Conservation (phyloP, 2,797 vertebrate species). For the Siniperca scherzeri region DNA sequence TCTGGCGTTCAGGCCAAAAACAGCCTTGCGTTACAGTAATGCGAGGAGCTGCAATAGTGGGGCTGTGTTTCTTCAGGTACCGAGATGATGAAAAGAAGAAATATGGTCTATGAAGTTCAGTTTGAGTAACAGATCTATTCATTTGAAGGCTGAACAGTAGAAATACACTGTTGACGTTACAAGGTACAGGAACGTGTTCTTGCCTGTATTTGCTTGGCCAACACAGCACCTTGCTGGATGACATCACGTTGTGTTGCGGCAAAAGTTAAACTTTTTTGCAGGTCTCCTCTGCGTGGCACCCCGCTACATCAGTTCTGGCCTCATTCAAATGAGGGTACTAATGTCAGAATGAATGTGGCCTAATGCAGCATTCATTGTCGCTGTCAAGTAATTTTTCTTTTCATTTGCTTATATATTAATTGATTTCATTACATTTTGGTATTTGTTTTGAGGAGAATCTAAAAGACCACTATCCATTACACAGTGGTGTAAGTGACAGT, state of each 20-base stretch:
- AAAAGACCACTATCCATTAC: conserved; percentile 4
- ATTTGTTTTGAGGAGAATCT: conserved; percentile 11
- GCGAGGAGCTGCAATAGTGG: background rate
- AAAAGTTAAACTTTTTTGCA: background rate
- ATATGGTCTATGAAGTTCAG: background rate
- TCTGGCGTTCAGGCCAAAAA: background rate
- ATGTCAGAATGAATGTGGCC: background rate
- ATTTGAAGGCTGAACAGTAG: background rate
- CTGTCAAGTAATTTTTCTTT: background rate
- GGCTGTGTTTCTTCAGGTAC: conserved; percentile 12
- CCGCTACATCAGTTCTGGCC: too few relatives aligned
- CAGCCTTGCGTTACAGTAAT: background rate
- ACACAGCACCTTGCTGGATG: background rate
- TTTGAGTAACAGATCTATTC: background rate
- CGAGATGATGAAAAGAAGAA: conserved; percentile 5
- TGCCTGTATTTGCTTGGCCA: background rate
- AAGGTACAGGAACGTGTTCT: background rate
- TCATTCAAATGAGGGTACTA: too few relatives aligned
- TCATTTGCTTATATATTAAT: background rate
- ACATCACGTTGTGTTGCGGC: background rate
- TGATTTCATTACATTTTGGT: conserved; percentile 15
- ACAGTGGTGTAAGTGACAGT: background rate
- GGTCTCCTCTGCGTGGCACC: too few relatives aligned
- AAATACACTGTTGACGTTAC: background rate
- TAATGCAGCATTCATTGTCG: background rate